Evolutionary conservation across 2,113 vertebrate species (phyloP), one percentile per base, ranked within the genome.

Genomic region (Candoia aspera): DNA sequence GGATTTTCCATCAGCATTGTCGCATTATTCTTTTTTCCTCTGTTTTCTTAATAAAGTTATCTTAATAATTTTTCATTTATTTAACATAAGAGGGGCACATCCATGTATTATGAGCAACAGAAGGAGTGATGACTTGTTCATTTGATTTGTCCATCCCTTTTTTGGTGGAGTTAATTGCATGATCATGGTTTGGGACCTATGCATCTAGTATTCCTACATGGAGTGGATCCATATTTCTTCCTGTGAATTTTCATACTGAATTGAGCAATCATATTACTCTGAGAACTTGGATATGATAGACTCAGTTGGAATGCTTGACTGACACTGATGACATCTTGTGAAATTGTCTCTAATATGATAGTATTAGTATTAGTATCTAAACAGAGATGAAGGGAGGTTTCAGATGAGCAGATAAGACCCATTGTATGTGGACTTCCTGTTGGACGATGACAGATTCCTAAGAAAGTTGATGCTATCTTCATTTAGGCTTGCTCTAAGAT

Each of bases 381-480:
- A 86, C 23, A 37, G 92, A 64, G 17, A 93, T 91, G 86, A 94
- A 95, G 94, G 73, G 92, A 94, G 93, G 93, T 92, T 92, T 90
- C 42, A 58, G 12, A 68, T n/a, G n/a, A 68, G 89, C 54, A 92
- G 94, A 94, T 91, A 94, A 95, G 6, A 62, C 15, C 42, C 3
- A 8, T 26, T 93, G 96, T n/a, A 0, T 92, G 92, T 86, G 64
- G 88, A 92, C 49, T 94, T 24, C 33, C 15, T 91, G 83, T 46
- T 89, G 92, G 93, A 94, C 37, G 84, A 90, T 90, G 92, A 91
- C 54, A 29, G 24, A 54, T 85, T 91, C 49, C 54, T 90, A 87
- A 53, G 94, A 92, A 12, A 91, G n/a, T 92, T 94, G 92, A 94
- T 92, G 90, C 90, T 62, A 95, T 95, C 94, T 97, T 94, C 94